Evolutionary conservation across 2,888 invertebrate genomes (phyloP), one percentile per base, ranked within the genome.

Genomic region (Rhyacophila evoluta): DNA sequence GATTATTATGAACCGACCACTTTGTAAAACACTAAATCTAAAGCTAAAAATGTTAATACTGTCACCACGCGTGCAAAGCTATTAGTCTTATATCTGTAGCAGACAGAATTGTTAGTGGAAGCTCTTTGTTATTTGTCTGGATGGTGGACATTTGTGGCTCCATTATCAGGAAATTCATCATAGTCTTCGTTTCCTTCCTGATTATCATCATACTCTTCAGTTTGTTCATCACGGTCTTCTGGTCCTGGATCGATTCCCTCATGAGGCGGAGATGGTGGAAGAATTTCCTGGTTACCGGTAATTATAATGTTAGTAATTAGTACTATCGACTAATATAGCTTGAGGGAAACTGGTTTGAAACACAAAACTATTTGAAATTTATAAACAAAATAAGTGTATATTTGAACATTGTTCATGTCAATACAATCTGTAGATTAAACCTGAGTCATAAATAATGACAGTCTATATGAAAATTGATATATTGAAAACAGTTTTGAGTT

Each of bases 131-230:
- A 83, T 81, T 83, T 83, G 69, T 83, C 83, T 6, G 83, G 78
- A 72, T 83, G 82, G 71, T 83, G 83, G 41, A 82, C 78, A 75
- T 81, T 83, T 39, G 79, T 83, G 27, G 83, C 82, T 78, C 84
- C 80, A 79, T 84, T 83, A 79, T 91, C 91, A 69, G 92, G 87
- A 87, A 93, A 90, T 78, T 90, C 89, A 72, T 92, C 92, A 83
- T 92, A 91, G 84, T 92, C 92, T 79, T 92, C 92, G 83, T 91
- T 89, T 79, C 85, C 89, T 78, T 91, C 91, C 81, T 92, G 91
- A 83, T 92, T 91, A 38, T 90, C 90, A 74, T 88, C 89, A 71
- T 89, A 87, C 74, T 89, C 89, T 33, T 86, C 87, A 77, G 87
- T 88, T 75, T 91, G 91, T 82, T 91, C 91, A 83, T 85, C 90